Evolutionary conservation across 2,888 invertebrate species (phyloP), one percentile per base, ranked within the genome.

Genomic region (Pseudococcus viburni): DNA sequence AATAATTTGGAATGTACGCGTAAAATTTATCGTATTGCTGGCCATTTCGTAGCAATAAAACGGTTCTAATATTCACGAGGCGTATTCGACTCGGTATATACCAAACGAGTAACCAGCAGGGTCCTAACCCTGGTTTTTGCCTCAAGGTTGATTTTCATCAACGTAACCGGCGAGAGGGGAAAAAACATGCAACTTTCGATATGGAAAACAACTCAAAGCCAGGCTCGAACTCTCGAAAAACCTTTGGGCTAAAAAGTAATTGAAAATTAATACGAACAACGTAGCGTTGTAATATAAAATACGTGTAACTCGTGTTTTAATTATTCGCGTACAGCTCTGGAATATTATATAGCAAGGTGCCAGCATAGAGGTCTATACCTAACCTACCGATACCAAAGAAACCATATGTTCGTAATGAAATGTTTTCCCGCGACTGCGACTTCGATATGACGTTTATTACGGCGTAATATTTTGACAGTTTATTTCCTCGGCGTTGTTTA

Each of bases 371-470:
- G 22, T 64, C 9, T 22, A 22, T 26, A 2, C 26, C 26, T 33
- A 33, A 33, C 26, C 26, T 33, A 33, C 26, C 26, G 26, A 33
- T 6, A 26, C 15, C 22, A 7, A 73, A 73, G 68, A 73, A 73
- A 73, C 22, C 68, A 33, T 73, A 73, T 33, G 22, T 33, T 73
- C 26, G 22, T 73, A 73, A 73, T 73, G 68, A 73, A 73, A 73
- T 73, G 33, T 73, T 73, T 73, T 73, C 68, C 59, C 59, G 59
- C 59, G 59, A 19, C 68, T 73, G 46, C 46, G 6, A 59, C 64
- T 73, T 73, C 68, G 33, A 73, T 73, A 73, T 33, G 68, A 73
- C 68, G 68, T 73, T 73, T 73, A 73, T 73, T 73, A 73, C 68
- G 68, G 68, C 68, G 68, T 73, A 73, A 73, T 33, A 73, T 73